Base-by-base conservation (phyloP, 2,888 invertebrate species). In the Saturnia pavonia region DNA sequence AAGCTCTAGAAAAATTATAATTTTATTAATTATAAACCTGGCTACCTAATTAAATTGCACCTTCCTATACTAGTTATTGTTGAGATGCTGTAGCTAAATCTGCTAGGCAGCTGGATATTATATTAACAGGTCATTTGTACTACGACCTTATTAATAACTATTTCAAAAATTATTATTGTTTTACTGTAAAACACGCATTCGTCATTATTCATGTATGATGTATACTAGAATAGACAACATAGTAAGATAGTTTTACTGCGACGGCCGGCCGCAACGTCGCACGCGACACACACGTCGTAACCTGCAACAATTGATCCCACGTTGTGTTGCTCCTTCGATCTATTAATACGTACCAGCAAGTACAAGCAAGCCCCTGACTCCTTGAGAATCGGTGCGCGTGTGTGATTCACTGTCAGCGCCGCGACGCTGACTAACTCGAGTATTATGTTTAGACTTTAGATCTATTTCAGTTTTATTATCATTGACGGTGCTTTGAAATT, bases 401-500 rank as follows among this genome's bases (percentile, higher is more conserved):
- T 16, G 25, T 60, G 57, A 60, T 60, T 60, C 57, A 60, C 25
- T 60, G 57, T 27, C 57, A 25, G 14, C 25, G 57, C 2, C 57
- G 6, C 25, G 25, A 27, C 25, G 25, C 57, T 60, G 57, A 60
- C 57, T 60, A 60, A 60, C 25, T 60, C 57, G 0, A 3, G 54
- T 54, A 54, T 54, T 34, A 54, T 11, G 54, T 25, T 25, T 60
- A 27, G 25, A 60, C 25, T 25, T 25, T 60, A 27, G 14, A 60
- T 60, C 57, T 60, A 60, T 60, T 60, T 60, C 27, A 60, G 57
- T 60, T 60, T 60, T 60, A 60, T 60, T 60, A 16, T 60, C 25
- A 27, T 27, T 60, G 57, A 60, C 27, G 57, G n/a, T 25, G 57
- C 57, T 60, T 60, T 60, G 27, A 60, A 60, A 60, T 25, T 25